Percentiles rank a stretch among this genome's conserved stretches.
Conservation (phyloP, 2,113 vertebrate species). For the Ondatra zibethicus region DNA sequence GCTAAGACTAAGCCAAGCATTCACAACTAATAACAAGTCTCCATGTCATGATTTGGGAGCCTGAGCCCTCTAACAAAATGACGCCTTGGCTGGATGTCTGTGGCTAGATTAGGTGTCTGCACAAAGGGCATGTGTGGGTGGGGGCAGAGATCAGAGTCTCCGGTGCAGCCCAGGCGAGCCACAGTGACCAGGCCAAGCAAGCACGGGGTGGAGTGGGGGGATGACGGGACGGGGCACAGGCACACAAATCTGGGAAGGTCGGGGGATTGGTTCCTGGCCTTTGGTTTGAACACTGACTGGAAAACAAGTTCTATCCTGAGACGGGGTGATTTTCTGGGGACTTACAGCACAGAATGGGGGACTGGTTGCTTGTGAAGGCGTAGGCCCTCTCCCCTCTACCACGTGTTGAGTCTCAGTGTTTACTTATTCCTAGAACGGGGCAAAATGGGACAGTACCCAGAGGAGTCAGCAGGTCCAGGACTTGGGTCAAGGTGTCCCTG, state of each 20-base stretch:
- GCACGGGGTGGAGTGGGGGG: too few species aligned
- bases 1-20: background rate
- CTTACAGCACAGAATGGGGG: background rate
- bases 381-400: background rate
- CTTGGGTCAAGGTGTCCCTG: background rate
- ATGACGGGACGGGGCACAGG: too few species aligned
- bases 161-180: background rate
- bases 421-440: background rate
- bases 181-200: background rate
- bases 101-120: background rate
- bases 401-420: too few species aligned
- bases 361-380: background rate
- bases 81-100: too few species aligned
- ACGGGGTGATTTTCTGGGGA: background rate
- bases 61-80: background rate
- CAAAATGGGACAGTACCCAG: too few species aligned
- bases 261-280: background rate
- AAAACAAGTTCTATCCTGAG: background rate
- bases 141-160: background rate
- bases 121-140: background rate
- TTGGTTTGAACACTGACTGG: too few species aligned
- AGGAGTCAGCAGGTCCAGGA: background rate
- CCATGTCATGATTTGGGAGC: background rate
- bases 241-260: background rate
- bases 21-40: background rate